A percentile compares a stretch with the other conserved stretches of the same genome.
Conservation (phyloP, 23 tunicate species). For the Trididemnum clinides region DNA sequence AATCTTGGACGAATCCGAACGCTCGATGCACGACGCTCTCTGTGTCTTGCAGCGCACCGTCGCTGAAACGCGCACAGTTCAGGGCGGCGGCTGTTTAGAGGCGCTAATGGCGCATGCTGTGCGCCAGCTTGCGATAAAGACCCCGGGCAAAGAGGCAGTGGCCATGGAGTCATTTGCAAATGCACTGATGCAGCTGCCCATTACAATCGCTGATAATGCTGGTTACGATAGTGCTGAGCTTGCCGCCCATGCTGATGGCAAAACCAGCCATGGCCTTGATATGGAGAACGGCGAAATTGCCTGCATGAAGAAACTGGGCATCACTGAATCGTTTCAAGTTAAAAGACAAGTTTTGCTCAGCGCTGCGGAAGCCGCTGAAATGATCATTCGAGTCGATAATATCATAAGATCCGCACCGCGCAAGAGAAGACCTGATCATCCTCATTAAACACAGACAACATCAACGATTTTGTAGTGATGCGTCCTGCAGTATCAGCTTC, state of each 20-base stretch:
- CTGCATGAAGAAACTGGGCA: conserved; percentile 77
- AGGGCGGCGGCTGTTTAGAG: conserved; percentile 97
- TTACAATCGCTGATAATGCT: conserved; percentile 98
- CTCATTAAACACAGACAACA: too few species aligned
- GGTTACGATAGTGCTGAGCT: conserved; percentile 98
- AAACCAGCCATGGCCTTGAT: conserved; percentile 67
- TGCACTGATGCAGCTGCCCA: conserved; percentile 97
- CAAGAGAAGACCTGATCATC: conserved; percentile 29
- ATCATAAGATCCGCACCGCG: conserved; percentile 97
- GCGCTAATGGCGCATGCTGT: conserved; percentile 96
- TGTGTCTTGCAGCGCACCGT: conserved; percentile 97
- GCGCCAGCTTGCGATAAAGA: conserved; percentile 65
- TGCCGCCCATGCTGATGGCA: conserved; percentile 91
- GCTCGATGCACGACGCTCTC: conserved; percentile 97
- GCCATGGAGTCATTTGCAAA: conserved; percentile 98
- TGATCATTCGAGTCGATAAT: conserved; percentile 98
- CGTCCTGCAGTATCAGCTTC: too few species aligned
- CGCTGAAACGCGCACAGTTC: conserved; percentile 90
- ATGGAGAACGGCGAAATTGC: conserved; percentile 89
- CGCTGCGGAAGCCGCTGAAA: conserved; percentile 97
- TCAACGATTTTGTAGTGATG: too few species aligned
- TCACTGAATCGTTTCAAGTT: conserved; percentile 96
- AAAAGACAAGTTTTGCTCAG: conserved; percentile 90
- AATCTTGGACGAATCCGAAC: conserved; percentile 97
- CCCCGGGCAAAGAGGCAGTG: conserved; percentile 93